Evolutionary conservation across 2,113 vertebrate species (phyloP).

Genomic region (Gallinago jamesoni): DNA sequence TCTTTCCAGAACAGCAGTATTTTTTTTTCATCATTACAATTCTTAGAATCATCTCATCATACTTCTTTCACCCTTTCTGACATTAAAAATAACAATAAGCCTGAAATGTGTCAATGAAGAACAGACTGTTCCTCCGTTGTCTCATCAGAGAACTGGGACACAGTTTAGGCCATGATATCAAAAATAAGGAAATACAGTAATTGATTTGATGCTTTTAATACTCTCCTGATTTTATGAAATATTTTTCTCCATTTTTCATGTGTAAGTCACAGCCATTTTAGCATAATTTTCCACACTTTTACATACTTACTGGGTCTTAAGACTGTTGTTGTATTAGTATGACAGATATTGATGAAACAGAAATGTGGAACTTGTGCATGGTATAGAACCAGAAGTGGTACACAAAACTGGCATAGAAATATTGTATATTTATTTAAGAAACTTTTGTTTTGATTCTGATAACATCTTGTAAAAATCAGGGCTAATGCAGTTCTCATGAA

Average conservation of each 20-base stretch:
- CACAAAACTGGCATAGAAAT: not conserved
- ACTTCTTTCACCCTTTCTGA: not conserved
- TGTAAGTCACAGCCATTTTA: not conserved
- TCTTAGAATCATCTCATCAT: not conserved
- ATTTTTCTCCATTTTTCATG: not conserved
- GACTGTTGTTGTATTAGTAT: not conserved
- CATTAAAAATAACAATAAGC: not conserved
- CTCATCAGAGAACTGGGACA: not conserved
- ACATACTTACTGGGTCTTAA: not conserved
- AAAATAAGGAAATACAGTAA: not conserved
- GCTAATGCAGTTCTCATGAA: not conserved
- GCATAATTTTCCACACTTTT: not conserved
- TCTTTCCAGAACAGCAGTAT: not conserved
- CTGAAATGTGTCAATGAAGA: not conserved
- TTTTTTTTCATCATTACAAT: not conserved
- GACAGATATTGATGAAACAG: not conserved
- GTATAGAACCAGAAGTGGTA: not conserved
- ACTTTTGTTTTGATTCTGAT: not conserved
- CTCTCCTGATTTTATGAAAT: not conserved
- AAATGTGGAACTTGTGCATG: not conserved
- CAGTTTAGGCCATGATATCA: not conserved
- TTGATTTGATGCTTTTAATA: not conserved
- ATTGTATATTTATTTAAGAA: not conserved
- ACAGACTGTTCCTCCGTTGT: not conserved
- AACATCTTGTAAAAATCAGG: constrained; percentile 11